Base-by-base conservation (phyloP, 2,888 invertebrate genomes). In the Campopleginae sp. region DNA sequence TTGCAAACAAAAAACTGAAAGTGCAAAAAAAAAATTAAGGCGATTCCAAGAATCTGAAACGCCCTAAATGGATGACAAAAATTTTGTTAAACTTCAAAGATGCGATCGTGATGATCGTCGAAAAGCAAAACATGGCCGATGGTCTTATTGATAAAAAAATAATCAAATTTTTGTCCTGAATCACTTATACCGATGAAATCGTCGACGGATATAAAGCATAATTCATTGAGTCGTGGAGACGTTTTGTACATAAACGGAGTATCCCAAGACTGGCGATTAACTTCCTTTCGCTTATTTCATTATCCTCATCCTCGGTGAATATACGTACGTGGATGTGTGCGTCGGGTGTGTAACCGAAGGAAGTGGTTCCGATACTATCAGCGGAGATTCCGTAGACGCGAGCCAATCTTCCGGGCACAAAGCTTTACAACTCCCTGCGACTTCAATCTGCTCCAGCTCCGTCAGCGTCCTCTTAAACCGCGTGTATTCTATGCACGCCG, bases 331-430 rank as follows among this genome's bases (percentile, higher is more conserved):
- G 44, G 23, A n/a, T 71, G 63, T 42, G 46, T 51, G 70, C 42
- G 63, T 76, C 42, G 6, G 19, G 44, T 44, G 27, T 61, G 23
- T 65, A 71, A 42, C 46, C 48, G 63, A 70, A 70, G 78, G 46
- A 85, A 78, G 78, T 75, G 42, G 74, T 78, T 51, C 51, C 70
- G 87, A 87, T 86, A 80, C 70, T 86, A 87, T 87, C 87, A 82
- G 77, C 46, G 61, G 71, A 84, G 80, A 87, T 87, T 84, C 86
- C 82, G 65, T 75, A 87, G 80, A 80, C 86, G 70, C 84, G 61
- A 82, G 87, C 84, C 87, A 87, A 87, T 87, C 87, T 87, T 70
- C 61, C 51, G 58, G 51, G 74, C 84, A 87, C 87, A 87, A 87
- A 87, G 87, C 87, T 86, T 84, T 68, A 68, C 77, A 72, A 66